Base-by-base conservation (phyloP, 2,888 invertebrate genomes). In the Pasiphila rectangulata region DNA sequence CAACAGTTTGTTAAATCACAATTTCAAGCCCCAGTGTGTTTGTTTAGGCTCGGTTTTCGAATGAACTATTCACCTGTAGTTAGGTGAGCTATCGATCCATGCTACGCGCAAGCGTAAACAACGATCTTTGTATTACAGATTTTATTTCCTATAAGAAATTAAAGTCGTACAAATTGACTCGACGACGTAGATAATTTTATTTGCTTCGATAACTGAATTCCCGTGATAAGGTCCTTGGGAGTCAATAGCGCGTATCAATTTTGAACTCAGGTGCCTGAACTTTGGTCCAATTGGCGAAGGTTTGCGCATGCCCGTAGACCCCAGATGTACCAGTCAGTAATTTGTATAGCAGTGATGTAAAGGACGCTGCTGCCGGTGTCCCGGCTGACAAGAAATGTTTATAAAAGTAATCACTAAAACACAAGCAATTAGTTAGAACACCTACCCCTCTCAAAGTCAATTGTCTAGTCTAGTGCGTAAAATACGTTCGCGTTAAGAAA, bases 71-170 rank as follows among this genome's bases (percentile, higher is more conserved):
- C 64, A 66, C 57, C 63, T 67, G 62, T 65, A 57, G 61, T 57
- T 49, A 51, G 55, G 62, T 58, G 61, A 46, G 20, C 17, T 80
- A 86, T 86, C 75, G 86, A 85, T 83, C 78, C 69, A 51, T 47
- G 45, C 55, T 57, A 56, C 83, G 85, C 86, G 86, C 86, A 86
- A 75, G 86, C 86, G 86, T 84, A 69, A 36, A 37, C 21, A n/a
- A n/a, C n/a, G n/a, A n/a, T n/a, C n/a, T n/a, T n/a, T n/a, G n/a
- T n/a, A n/a, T 29, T 9, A 4, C 13, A 20, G 32, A 2, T 9
- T 20, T 23, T 16, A 15, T 5, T 20, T 24, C n/a, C 23, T 17
- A 21, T 5, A 15, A 30, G 16, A 35, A 47, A 34, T 43, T 29
- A 43, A 20, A 42, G 36, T 43, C 10, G 24, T 16, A 29, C n/a